Base-by-base conservation (phyloP, 2,113 vertebrate species). In the Daphoenositta chrysoptera region DNA sequence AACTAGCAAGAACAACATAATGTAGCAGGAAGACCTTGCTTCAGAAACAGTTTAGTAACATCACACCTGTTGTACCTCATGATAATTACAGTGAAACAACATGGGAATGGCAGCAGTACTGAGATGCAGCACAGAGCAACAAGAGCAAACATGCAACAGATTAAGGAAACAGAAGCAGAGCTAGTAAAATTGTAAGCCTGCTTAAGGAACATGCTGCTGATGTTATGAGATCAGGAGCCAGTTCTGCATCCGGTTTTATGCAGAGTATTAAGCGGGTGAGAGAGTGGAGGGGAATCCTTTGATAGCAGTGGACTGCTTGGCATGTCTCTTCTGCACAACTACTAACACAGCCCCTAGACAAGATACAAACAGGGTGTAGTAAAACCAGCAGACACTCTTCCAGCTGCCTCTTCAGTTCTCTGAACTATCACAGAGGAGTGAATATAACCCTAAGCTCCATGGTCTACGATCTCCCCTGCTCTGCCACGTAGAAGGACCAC, bases 151-250 rank as follows among this genome's bases (percentile, higher is more conserved):
- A 60, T 37, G 64, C 47, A 68, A 89, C 1, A 26, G n/a, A 93
- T 82, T 66, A 83, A 66, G 61, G 72, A 82, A 96, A 75, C 79
- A 70, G 85, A 72, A 96, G 90, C 68, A 70, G 60, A 83, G 33
- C 47, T 68, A 60, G 56, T 64, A 94, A 95, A 95, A 93, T 6
- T 80, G 40, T 57, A 93, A 94, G 69, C 44, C 57, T 94, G 54
- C 64, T 77, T 47, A 81, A 95, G 60, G 56, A 94, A 33, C n/a
- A 64, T 14, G 15, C 66, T 45, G 44, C 33, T 71, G 35, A 23
- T 87, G 37, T 77, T 75, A 68, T 0, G 33, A 63, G 23, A 71
- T 42, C n/a, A 44, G 44, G 17, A 96, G 56, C 22, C 69, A 60
- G 63, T 50, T 80, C 69, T 42, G 58, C 75, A 65, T 23, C 31